Base-by-base conservation (phyloP, 2,797 vertebrate species). In the Channa striata region DNA sequence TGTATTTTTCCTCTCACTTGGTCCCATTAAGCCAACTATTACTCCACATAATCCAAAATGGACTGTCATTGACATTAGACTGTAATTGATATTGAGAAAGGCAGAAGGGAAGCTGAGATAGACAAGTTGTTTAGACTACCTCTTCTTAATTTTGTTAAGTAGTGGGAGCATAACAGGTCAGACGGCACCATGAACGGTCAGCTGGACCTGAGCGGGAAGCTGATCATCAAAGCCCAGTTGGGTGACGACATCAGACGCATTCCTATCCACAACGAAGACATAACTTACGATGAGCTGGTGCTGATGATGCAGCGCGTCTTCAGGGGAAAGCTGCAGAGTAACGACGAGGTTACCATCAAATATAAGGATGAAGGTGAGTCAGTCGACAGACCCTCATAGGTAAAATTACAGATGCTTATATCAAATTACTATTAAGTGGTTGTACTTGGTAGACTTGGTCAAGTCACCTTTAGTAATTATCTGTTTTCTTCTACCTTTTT, bases 301-400 rank as follows among this genome's bases (percentile, higher is more conserved):
- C 92, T 99, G 82, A 99, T 99, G 98, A 99, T 99, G 98, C 98
- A 99, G 30, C 94, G 98, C 48, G 98, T 99, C 78, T 99, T 99
- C 88, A 94, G 98, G 76, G 98, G 98, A 67, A 98, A 99, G 89
- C 95, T 99, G 87, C 95, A 97, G 84, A 99, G 97, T 87, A 99
- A 94, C 42, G 98, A 99, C 36, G 98, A 99, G 93, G 97, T 99
- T 80, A 95, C 96, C 87, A 98, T 99, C 93, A 99, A 99, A 89
- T 99, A 99, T 81, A 99, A 99, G 91, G 98, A 99, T 84, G 98
- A 99, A 96, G 98, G 98, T 99, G 85, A 75, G 84, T 79, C 4
- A 12, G 6, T 30, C 56, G 36, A 11, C 10, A 12, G 12, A 2
- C 11, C 7, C 33, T 53, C 1, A 19, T 30, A 8, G 1, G 40